Base-by-base conservation (phyloP, 2,888 invertebrate genomes). In the Maniola hyperantus region DNA sequence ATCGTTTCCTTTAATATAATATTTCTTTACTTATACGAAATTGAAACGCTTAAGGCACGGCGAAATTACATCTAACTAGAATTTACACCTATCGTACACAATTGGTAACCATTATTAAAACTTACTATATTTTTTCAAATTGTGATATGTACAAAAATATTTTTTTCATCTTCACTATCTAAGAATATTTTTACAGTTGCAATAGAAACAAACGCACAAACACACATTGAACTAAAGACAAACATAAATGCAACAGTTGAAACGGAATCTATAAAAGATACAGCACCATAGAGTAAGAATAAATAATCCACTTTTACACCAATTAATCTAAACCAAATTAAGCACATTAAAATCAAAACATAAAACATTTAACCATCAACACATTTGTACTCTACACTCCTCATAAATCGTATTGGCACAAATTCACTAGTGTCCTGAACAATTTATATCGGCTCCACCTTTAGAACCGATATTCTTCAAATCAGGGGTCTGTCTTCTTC, bases 111-210 rank as follows among this genome's bases (percentile, higher is more conserved):
- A 82, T 84, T 77, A 80, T 83, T 81, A 80, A n/a, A 71, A 77
- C 79, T 84, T 48, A 48, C 15, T 48, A 84, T 83, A 42, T 62
- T 42, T 79, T 82, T 80, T 81, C 87, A 85, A 89, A 87, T 86
- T 85, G 85, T 92, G 91, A 92, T 92, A 92, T 92, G 91, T 92
- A 91, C 91, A 92, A 92, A 92, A 91, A 91, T 92, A 91, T 89
- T 88, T 79, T 77, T 78, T 77, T 78, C 84, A 77, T 86, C 79
- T 88, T 83, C 75, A 81, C 80, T 84, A 86, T 80, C 86, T 87
- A 88, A 76, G 69, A 67, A 66, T 71, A 72, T 70, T 71, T 77
- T 34, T 77, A 73, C 73, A 74, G 70, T 75, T 76, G 77, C 71
- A 73, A 67, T 73, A 62, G 71, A 67, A 65, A 55, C 44, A 69